A percentile compares a stretch with the other conserved stretches of the same genome.
phyloP scores from a whole-genome alignment of 2,113 vertebrate genomes.

The Edolisoma coerulescens region DNA sequence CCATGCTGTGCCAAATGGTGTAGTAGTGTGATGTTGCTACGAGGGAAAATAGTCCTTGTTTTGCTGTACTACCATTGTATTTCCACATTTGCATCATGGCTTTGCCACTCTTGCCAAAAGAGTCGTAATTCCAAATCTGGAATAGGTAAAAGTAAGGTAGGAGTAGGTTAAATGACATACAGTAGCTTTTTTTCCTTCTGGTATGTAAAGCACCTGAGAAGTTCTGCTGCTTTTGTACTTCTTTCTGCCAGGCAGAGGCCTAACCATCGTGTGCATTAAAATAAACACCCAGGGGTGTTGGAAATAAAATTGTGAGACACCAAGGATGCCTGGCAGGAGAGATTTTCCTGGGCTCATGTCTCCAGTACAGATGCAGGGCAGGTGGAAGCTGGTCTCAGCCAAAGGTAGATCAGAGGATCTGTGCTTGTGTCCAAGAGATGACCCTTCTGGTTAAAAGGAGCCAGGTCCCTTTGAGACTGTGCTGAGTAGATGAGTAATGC shows the following conservation, averaged over 20 bases:
- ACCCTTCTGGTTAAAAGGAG: not conserved
- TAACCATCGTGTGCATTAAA: not conserved
- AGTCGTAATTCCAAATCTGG: not conserved
- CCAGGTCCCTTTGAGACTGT: accelerated
- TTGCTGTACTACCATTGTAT: not conserved
- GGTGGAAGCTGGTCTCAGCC: not conserved
- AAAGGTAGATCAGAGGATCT: not conserved
- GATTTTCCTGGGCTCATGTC: not conserved
- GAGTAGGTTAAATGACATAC: accelerated
- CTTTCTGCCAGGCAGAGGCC: not conserved
- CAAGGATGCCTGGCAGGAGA: not conserved
- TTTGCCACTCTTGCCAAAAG: not conserved
- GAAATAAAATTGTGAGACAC: not conserved
- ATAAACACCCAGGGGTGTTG: accelerated
- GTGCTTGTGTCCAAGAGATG: not conserved
- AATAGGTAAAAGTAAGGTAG: not conserved
- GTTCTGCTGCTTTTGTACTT: not conserved
- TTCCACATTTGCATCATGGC: not conserved
- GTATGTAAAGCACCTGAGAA: not conserved
- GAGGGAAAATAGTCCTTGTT: not conserved
- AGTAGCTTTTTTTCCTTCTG: not conserved
- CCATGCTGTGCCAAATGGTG: accelerated
- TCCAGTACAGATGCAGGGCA: not conserved
- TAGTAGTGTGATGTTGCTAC: not conserved
- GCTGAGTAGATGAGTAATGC: not conserved